phyloP scores from a whole-genome alignment of 2,888 invertebrate genomes.

The Dryobotodes eremita region DNA sequence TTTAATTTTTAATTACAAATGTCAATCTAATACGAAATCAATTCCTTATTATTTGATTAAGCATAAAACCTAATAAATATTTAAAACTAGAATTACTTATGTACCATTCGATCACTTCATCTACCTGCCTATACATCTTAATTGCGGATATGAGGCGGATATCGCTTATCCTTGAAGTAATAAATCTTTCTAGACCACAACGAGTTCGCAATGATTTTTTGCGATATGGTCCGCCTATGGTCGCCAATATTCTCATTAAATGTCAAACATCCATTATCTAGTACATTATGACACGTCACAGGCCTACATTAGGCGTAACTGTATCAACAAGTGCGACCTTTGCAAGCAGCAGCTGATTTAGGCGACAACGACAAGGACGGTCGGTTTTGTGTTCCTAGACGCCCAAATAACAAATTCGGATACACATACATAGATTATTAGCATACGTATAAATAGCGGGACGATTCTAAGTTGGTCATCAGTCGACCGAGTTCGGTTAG shows the following conservation, averaged over 20 bases:
- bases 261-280: slow-evolving; percentile 74
- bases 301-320: slow-evolving; percentile 59
- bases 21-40: not conserved
- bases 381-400: slow-evolving; percentile 71
- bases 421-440: slow-evolving; percentile 76
- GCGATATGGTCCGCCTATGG: slow-evolving; percentile 55
- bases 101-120: slow-evolving; percentile 25
- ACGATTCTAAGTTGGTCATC: slow-evolving; percentile 73
- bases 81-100: slow-evolving; percentile 23
- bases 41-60: slow-evolving; percentile 40
- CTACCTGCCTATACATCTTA: slow-evolving; percentile 49
- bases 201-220: slow-evolving; percentile 65
- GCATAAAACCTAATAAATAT: slow-evolving; percentile 44
- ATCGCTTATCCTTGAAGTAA: slow-evolving; percentile 71
- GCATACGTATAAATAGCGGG: slow-evolving; percentile 83
- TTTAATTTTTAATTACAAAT: slow-evolving; percentile 26
- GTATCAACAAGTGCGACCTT: slow-evolving; percentile 62
- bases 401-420: slow-evolving; percentile 74
- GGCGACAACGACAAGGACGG: slow-evolving; percentile 75
- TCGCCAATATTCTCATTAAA: slow-evolving; percentile 70
- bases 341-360: slow-evolving; percentile 70
- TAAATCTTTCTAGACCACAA: slow-evolving; percentile 72
- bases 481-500: slow-evolving; percentile 79
- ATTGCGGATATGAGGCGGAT: slow-evolving; percentile 74
- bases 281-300: slow-evolving; percentile 34